These are phyloP conservation scores for Climacteris rufus DNA, from an alignment of 2,113 vertebrate species.

Conservation along the genomic window DNA sequence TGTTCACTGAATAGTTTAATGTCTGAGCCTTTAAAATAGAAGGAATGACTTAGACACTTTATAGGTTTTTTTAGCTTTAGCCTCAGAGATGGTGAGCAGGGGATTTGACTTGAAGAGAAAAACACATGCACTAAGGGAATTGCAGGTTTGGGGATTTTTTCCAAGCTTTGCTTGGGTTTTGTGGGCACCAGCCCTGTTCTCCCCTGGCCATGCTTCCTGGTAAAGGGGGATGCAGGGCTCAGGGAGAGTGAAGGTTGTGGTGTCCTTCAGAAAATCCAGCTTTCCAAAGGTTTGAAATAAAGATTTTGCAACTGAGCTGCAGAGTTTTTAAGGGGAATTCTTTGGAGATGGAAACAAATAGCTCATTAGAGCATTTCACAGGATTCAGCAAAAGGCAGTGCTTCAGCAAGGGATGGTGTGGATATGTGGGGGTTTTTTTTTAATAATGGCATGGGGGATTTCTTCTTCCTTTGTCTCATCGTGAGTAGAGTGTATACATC, in stretches of 20 bases:
- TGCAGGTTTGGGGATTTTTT: neutral
- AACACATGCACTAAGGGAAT: neutral
- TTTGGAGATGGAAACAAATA: conserved; percentile 22
- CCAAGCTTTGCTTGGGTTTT: neutral
- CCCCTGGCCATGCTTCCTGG: neutral
- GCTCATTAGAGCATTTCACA: neutral
- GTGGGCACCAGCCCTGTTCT: neutral
- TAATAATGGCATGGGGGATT: neutral
- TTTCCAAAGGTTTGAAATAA: neutral
- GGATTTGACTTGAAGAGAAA: neutral
- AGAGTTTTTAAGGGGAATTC: neutral
- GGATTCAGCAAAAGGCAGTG: neutral
- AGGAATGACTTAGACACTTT: neutral
- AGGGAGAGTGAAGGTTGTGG: neutral
- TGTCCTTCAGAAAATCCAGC: conserved; percentile 10
- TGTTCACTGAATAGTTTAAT: neutral
- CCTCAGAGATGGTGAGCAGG: rapidly evolving
- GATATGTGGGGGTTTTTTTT: neutral
- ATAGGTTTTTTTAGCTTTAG: neutral
- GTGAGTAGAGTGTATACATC: neutral
- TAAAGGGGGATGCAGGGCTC: neutral
- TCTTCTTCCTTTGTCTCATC: neutral
- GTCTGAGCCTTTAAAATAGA: conserved; percentile 5
- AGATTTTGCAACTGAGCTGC: neutral
- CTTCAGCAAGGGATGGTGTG: neutral